Percentiles rank a stretch among this genome's conserved stretches.
Conservation (phyloP, 2,888 invertebrate genomes). For the Papilio protenor region DNA sequence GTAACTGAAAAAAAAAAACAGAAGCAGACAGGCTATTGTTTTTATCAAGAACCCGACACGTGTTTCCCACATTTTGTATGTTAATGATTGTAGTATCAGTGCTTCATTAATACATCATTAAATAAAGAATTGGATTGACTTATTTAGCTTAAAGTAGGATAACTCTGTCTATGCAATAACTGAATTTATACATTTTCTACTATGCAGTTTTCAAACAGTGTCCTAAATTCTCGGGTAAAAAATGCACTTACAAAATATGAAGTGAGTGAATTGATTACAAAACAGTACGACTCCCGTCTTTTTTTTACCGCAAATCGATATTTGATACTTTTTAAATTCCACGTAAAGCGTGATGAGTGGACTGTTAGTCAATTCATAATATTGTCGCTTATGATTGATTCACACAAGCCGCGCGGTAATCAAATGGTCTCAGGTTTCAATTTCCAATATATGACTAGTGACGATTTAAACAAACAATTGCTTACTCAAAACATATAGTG, state of each 20-base stretch:
- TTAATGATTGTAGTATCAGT: neutral
- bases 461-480: conserved; percentile 3
- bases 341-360: conserved; percentile 16
- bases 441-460: neutral
- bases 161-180: no score
- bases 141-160: neutral
- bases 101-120: neutral
- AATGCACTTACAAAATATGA: neutral
- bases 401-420: conserved; percentile 14
- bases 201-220: neutral
- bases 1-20: conserved; percentile 10
- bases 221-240: neutral
- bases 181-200: no score
- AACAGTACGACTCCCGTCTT: neutral
- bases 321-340: conserved; percentile 32
- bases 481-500: neutral
- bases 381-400: conserved; percentile 14
- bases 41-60: neutral
- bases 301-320: conserved; percentile 8
- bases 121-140: neutral
- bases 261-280: conserved; percentile 8
- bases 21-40: neutral
- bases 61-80: conserved; percentile 2
- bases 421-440: conserved; percentile 30
- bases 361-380: conserved; percentile 21